Percentiles rank a stretch among this genome's conserved stretches.
Conservation (phyloP, 2,888 invertebrate genomes). For the Phyllotreta striolata region DNA sequence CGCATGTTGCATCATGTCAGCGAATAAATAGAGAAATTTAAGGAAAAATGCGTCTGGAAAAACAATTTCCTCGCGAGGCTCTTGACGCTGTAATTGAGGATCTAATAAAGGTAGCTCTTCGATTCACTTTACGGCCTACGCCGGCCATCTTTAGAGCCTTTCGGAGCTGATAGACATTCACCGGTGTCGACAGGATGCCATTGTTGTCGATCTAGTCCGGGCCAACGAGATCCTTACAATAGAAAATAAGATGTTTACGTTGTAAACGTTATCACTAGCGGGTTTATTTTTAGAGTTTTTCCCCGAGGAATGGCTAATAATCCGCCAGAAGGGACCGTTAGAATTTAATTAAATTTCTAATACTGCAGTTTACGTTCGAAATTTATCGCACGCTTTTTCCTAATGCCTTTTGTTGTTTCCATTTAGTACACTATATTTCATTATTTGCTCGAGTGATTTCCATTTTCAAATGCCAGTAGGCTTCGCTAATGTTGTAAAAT, state of each 20-base stretch:
- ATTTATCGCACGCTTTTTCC: too few relatives aligned
- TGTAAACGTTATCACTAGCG: not conserved
- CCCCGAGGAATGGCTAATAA: not conserved
- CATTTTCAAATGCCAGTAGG: too few relatives aligned
- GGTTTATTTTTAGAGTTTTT: slow-evolving; percentile 3
- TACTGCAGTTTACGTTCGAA: too few relatives aligned
- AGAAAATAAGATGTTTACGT: slow-evolving; percentile 6
- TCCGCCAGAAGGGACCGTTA: not conserved
- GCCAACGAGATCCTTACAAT: not conserved
- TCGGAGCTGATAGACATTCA: not conserved
- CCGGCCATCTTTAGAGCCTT: not conserved
- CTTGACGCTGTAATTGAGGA: too few relatives aligned
- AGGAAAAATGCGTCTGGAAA: not conserved
- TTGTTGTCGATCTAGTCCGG: slow-evolving; percentile 1
- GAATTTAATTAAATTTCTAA: too few relatives aligned
- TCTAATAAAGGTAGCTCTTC: too few relatives aligned
- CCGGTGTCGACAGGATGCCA: not conserved
- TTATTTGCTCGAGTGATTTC: too few relatives aligned
- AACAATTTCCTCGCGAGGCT: too few relatives aligned
- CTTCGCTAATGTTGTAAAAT: too few relatives aligned
- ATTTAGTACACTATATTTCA: too few relatives aligned
- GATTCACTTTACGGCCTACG: too few relatives aligned
- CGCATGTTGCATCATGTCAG: not conserved
- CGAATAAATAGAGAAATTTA: not conserved
- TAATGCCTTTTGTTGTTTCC: too few relatives aligned